phyloP scores from a whole-genome alignment of 2,113 vertebrate genomes.

The Antechinus flavipes region DNA sequence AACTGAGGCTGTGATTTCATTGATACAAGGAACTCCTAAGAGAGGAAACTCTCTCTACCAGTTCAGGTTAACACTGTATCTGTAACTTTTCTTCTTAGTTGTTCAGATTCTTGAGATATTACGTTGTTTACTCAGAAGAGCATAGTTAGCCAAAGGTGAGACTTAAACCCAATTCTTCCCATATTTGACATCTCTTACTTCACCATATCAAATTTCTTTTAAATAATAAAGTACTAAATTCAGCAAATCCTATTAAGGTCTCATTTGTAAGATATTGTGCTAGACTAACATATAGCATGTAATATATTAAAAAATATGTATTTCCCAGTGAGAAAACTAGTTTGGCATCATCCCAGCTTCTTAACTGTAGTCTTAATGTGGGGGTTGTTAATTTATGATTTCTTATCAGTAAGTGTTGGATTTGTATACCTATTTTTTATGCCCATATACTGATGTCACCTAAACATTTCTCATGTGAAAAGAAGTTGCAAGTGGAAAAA shows the following conservation, averaged over 20 bases:
- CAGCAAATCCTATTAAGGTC: background rate
- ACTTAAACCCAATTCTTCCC: background rate
- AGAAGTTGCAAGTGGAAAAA: no score
- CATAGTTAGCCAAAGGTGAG: background rate
- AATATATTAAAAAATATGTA: background rate
- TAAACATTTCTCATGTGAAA: no score
- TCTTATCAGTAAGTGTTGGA: no score
- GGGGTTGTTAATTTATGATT: no score
- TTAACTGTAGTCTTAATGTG: no score
- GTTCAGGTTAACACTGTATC: background rate
- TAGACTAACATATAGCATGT: background rate
- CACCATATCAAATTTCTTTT: background rate
- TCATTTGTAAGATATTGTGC: background rate
- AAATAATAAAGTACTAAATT: background rate
- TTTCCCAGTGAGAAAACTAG: background rate
- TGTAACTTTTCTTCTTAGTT: background rate
- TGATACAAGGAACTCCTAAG: background rate
- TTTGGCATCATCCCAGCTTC: background rate
- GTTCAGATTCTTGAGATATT: background rate
- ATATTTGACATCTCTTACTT: no score
- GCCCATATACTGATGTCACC: no score
- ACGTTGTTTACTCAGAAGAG: background rate
- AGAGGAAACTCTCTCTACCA: background rate
- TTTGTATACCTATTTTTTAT: no score
- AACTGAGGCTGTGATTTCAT: background rate